These are phyloP conservation scores for Urosaurus nigricauda DNA, from an alignment of 2,797 vertebrate species.

Conservation along the genomic window DNA sequence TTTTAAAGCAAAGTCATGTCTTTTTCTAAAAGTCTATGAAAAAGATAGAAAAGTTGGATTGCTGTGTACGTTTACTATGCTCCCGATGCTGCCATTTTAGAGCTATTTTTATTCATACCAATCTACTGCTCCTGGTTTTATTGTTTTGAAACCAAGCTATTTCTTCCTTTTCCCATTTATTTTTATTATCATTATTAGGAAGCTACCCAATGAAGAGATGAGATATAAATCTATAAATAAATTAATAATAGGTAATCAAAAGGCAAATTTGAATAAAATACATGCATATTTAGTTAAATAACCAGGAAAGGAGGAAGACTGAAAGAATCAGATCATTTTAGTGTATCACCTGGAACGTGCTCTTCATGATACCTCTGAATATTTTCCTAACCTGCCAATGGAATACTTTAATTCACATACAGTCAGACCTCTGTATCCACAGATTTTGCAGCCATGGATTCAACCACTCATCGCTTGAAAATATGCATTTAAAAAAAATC, in stretches of 20 bases:
- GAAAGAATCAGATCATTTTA: not conserved
- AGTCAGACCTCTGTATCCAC: too few relatives aligned
- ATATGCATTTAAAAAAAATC: too few relatives aligned
- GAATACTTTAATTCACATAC: not conserved
- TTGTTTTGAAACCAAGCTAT: not conserved
- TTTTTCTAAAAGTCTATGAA: not conserved
- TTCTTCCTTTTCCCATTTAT: constrained; percentile 23
- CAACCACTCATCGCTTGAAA: too few relatives aligned
- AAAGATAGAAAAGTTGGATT: constrained; percentile 9
- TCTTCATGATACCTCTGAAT: not conserved
- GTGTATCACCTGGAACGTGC: not conserved
- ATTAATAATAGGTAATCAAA: not conserved
- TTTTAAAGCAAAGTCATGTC: not conserved
- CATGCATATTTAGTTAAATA: not conserved
- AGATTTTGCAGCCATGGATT: too few relatives aligned
- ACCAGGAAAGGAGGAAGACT: not conserved
- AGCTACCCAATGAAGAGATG: not conserved
- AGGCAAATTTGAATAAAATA: not conserved
- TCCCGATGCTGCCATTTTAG: constrained; percentile 8
- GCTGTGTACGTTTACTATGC: constrained; percentile 5
- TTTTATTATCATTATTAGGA: constrained; percentile 12
- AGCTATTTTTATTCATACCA: constrained; percentile 5
- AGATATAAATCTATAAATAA: not conserved
- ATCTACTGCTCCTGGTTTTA: constrained; percentile 12
- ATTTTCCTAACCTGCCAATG: not conserved